Evolutionary conservation across 2,797 vertebrate genomes (phyloP).

Genomic region (Sebastiscus albofasciatus): DNA sequence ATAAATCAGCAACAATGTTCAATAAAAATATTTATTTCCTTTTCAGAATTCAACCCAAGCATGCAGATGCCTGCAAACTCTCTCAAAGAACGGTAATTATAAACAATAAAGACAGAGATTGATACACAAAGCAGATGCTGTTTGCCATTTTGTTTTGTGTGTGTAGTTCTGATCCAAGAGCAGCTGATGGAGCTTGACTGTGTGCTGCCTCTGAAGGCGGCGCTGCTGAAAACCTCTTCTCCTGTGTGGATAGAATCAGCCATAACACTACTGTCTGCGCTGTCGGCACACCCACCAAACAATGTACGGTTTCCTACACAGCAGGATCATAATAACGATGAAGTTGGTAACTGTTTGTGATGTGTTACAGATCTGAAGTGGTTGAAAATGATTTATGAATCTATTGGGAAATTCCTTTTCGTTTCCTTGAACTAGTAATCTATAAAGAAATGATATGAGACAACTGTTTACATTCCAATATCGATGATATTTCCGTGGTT

Average conservation of each 20-base stretch:
- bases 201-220: constrained; percentile 69
- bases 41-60: constrained; percentile 86
- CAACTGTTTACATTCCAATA: background rate
- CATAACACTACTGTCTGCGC: constrained; percentile 77
- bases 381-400: background rate
- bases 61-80: constrained; percentile 83
- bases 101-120: background rate
- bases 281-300: constrained; percentile 79
- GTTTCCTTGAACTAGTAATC: background rate
- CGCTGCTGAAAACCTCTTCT: constrained; percentile 70
- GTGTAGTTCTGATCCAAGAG: constrained; percentile 75
- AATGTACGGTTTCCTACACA: constrained; percentile 50
- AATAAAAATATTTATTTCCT: constrained; percentile 9
- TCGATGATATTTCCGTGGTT: background rate
- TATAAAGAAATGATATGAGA: background rate
- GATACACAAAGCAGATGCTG: background rate
- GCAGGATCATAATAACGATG: accelerated
- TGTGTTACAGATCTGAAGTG: no score
- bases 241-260: constrained; percentile 68
- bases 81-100: constrained; percentile 82
- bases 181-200: constrained; percentile 80
- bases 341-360: no score
- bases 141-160: background rate
- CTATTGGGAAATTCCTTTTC: background rate
- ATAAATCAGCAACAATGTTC: background rate